Percentiles rank a stretch among this genome's conserved stretches.
These are phyloP conservation scores for Psilopsiagon aymara DNA, from an alignment of 2,113 vertebrate genomes.

Conservation along the genomic window DNA sequence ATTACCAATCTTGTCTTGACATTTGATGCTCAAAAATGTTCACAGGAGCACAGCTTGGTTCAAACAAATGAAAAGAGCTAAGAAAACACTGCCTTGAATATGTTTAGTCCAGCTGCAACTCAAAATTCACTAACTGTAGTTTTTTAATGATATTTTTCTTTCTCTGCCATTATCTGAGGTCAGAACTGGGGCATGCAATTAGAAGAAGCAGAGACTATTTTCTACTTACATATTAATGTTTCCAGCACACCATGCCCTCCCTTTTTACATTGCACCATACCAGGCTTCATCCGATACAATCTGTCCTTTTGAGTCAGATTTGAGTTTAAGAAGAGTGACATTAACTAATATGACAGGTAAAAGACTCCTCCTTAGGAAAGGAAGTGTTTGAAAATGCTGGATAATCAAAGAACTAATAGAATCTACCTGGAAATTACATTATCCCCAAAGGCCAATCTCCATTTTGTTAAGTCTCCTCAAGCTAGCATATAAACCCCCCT, in stretches of 20 bases:
- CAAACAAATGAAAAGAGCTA: background rate
- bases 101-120: background rate
- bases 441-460: background rate
- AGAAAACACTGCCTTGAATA: background rate
- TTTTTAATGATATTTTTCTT: background rate
- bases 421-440: background rate
- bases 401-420: background rate
- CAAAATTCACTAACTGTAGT: slow-evolving; percentile 15
- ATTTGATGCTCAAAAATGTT: background rate
- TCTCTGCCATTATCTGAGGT: background rate
- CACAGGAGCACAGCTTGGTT: background rate
- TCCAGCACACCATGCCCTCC: background rate
- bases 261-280: background rate
- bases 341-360: background rate
- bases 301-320: background rate
- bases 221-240: background rate
- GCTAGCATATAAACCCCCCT: background rate
- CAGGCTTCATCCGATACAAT: background rate
- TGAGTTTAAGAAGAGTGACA: background rate
- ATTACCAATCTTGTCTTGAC: background rate
- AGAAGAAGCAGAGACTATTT: background rate
- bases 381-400: background rate
- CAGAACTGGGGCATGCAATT: background rate
- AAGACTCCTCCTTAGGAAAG: background rate
- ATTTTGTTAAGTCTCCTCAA: background rate